Conservation (phyloP, 1,140 invertebrate genomes). For the Polyergus mexicanus region DNA sequence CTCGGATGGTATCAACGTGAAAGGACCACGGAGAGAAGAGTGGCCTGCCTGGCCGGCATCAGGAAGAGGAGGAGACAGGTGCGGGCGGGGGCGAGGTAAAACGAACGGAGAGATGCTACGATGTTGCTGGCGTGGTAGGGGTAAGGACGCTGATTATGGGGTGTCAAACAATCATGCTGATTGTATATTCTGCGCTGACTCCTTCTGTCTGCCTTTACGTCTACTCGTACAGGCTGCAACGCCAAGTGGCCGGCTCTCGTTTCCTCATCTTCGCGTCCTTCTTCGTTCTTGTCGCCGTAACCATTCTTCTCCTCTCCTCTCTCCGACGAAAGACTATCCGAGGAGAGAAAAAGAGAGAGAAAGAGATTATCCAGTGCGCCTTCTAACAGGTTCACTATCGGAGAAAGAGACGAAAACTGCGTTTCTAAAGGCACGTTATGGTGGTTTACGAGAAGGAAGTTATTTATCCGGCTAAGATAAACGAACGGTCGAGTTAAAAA, state of each 20-base stretch:
- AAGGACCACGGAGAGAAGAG: constrained; percentile 66
- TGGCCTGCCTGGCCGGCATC: constrained; percentile 10
- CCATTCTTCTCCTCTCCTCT: constrained; percentile 27
- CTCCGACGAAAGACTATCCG: neutral
- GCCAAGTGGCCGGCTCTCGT: constrained; percentile 61
- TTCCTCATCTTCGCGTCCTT: constrained; percentile 59
- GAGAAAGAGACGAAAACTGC: constrained; percentile 42
- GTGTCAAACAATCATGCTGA: constrained; percentile 87
- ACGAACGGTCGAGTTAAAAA: constrained; percentile 31
- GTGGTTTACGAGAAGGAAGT: constrained; percentile 54
- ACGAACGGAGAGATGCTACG: constrained; percentile 58
- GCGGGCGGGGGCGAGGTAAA: constrained; percentile 41
- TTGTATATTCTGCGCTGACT: constrained; percentile 85
- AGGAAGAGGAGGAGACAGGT: constrained; percentile 38
- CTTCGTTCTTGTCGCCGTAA: constrained; percentile 6
- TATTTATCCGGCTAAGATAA: constrained; percentile 50
- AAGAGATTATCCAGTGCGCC: constrained; percentile 7
- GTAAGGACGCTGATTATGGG: constrained; percentile 86
- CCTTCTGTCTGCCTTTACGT: constrained; percentile 80
- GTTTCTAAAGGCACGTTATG: constrained; percentile 40
- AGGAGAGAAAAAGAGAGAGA: neutral
- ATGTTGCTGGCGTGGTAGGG: constrained; percentile 67
- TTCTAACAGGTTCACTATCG: constrained; percentile 31
- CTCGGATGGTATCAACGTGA: constrained; percentile 66
- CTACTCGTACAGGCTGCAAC: constrained; percentile 54